These are phyloP conservation scores for Pantherophis vulpinus DNA, from an alignment of 2,797 vertebrate genomes.

Conservation along the genomic window DNA sequence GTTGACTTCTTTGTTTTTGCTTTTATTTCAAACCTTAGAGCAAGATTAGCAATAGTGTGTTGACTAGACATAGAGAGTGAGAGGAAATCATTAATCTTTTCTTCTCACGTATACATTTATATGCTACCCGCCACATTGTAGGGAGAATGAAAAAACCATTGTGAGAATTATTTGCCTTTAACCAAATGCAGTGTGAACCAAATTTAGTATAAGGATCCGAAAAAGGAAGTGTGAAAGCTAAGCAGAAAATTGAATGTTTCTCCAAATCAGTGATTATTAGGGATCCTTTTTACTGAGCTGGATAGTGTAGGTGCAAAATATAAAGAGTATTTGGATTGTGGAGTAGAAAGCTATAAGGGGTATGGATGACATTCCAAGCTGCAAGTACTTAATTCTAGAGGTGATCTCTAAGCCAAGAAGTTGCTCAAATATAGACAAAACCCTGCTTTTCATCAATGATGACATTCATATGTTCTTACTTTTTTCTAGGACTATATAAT, in stretches of 20 bases:
- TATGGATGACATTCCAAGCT: neutral
- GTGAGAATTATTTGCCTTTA: slow-evolving; percentile 67
- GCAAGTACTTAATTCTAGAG: neutral
- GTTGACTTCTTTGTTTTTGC: slow-evolving; percentile 49
- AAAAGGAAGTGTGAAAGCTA: slow-evolving; percentile 57
- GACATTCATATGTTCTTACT: neutral
- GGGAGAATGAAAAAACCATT: neutral
- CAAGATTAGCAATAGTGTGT: slow-evolving; percentile 41
- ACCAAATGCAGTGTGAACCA: slow-evolving; percentile 72
- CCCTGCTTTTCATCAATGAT: neutral
- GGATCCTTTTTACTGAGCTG: slow-evolving; percentile 23
- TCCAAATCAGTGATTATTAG: slow-evolving; percentile 44
- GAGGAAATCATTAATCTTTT: slow-evolving; percentile 73
- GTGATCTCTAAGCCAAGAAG: neutral
- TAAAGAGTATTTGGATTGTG: neutral
- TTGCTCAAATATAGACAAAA: neutral
- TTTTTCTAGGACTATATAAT: neutral
- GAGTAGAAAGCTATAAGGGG: neutral
- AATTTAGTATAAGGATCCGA: neutral
- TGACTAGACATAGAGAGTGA: neutral
- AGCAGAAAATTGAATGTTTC: slow-evolving; percentile 56
- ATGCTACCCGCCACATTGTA: neutral
- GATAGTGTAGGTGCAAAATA: neutral
- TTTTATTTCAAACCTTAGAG: slow-evolving; percentile 66
- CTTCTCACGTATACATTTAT: slow-evolving; percentile 29